Conservation (phyloP, 2,113 vertebrate genomes). For the Amphilophus citrinellus region DNA sequence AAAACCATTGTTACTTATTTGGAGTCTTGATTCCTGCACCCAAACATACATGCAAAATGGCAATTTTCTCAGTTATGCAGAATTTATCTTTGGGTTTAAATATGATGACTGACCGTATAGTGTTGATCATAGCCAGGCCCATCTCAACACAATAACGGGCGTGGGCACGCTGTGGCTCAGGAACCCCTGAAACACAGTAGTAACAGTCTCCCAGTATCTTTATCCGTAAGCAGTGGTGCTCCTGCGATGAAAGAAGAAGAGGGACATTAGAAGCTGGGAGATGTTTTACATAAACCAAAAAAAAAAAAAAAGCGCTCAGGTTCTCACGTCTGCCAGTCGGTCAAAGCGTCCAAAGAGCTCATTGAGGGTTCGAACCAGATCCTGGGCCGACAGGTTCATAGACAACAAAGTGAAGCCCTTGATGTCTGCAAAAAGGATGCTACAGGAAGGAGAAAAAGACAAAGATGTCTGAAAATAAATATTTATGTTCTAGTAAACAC, state of each 20-base stretch:
- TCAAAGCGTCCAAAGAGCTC: conserved; percentile 98
- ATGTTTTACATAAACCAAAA: background rate
- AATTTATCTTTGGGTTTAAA: background rate
- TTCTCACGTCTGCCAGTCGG: conserved; percentile 90
- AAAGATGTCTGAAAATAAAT: background rate
- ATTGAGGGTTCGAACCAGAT: conserved; percentile 93
- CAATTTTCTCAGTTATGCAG: too few relatives aligned
- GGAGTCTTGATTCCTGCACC: too few relatives aligned
- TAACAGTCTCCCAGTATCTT: conserved; percentile 98
- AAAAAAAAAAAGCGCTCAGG: background rate
- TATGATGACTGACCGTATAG: conserved; percentile 85
- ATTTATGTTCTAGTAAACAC: background rate
- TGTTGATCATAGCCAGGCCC: conserved; percentile 97
- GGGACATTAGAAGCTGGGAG: background rate
- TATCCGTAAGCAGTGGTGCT: conserved; percentile 94
- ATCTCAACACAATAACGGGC: conserved; percentile 95
- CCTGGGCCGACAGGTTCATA: conserved; percentile 94
- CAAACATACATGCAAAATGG: too few relatives aligned
- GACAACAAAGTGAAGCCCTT: conserved; percentile 97
- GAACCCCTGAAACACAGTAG: conserved; percentile 96
- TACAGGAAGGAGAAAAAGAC: conserved; percentile 57
- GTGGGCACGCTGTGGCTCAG: conserved; percentile 92
- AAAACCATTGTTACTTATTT: too few relatives aligned
- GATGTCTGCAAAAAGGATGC: conserved; percentile 98
- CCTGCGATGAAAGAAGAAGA: conserved; percentile 74